Conservation (phyloP, 2,797 vertebrate species). For the Schizopygopsis pylzovi region DNA sequence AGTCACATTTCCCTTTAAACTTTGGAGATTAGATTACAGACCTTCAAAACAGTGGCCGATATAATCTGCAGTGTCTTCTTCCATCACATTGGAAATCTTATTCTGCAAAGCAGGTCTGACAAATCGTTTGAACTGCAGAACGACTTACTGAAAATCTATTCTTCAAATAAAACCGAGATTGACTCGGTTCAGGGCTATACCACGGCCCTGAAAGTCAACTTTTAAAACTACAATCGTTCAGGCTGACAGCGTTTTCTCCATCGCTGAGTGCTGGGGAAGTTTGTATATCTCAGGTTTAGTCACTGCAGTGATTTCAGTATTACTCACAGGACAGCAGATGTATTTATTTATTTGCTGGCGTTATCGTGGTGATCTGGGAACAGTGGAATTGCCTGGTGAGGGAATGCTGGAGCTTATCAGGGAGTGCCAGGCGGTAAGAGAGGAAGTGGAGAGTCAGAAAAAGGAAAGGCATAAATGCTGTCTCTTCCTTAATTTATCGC, state of each 20-base stretch:
- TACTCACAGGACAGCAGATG: constrained; percentile 26
- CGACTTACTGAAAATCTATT: background rate
- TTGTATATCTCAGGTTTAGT: background rate
- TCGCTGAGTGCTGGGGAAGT: background rate
- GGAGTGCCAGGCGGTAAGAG: constrained; percentile 75
- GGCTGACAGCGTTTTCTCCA: constrained; percentile 28
- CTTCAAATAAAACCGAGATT: background rate
- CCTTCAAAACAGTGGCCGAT: constrained; percentile 18
- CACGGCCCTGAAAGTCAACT: constrained; percentile 23
- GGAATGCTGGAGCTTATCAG: constrained; percentile 76
- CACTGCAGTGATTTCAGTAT: background rate
- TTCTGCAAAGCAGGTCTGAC: constrained; percentile 7
- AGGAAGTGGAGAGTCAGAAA: constrained; percentile 76
- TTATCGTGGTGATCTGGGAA: constrained; percentile 55
- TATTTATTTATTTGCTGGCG: constrained; percentile 57
- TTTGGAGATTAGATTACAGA: constrained; percentile 47
- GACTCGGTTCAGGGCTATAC: background rate
- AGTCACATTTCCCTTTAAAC: constrained; percentile 58
- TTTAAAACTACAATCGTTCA: constrained; percentile 29
- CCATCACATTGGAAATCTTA: background rate
- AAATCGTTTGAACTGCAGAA: background rate
- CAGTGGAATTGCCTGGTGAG: constrained; percentile 49
- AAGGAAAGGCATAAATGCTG: constrained; percentile 71
- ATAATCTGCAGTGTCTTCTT: constrained; percentile 9
- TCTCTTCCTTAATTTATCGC: constrained; percentile 64